Evolutionary conservation across 2,113 vertebrate species (phyloP), one percentile per base, ranked within the genome.

Genomic region (Barbus barbus): DNA sequence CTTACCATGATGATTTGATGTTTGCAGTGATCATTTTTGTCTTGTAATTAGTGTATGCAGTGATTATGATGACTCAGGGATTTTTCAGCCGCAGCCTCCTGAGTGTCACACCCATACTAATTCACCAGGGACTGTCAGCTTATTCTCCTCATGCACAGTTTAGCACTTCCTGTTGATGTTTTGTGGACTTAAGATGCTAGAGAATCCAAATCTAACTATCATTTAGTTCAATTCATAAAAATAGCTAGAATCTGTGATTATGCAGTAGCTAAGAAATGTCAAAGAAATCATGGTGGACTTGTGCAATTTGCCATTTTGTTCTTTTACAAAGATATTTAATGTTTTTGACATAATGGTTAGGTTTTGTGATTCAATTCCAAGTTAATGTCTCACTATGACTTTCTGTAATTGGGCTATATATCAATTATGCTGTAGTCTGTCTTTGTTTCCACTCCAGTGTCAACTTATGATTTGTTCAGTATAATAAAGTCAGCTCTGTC

Each of bases 91-190:
- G 11, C 67, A 67, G 65, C 12, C 22, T 44, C 12, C 22, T 41
- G 9, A 24, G 38, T 44, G 38, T n/a, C n/a, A n/a, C n/a, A n/a
- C n/a, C n/a, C n/a, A n/a, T n/a, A 41, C 38, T 72, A 44, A 72
- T 72, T 72, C 36, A 24, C 69, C 69, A 72, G 69, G 38, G 38
- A 72, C 69, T 44, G 11, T 44, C 69, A 44, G 22, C 5, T 72
- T 72, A 72, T 41, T 72, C 38, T 24, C 69, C 38, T 44, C 69
- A 72, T 36, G 22, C 11, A 16, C 22, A 73, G 38, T 12, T 72
- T 72, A 72, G 38, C n/a, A n/a, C 36, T 24, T 72, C 9, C 69
- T 72, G 69, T 72, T 24, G 38, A 72, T 72, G 36, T 72, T 41
- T n/a, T n/a, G n/a, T n/a, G n/a, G n/a, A n/a, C n/a, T n/a, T n/a